phyloP scores from a whole-genome alignment of 2,888 invertebrate species.

The Tetragonula carbonaria region DNA sequence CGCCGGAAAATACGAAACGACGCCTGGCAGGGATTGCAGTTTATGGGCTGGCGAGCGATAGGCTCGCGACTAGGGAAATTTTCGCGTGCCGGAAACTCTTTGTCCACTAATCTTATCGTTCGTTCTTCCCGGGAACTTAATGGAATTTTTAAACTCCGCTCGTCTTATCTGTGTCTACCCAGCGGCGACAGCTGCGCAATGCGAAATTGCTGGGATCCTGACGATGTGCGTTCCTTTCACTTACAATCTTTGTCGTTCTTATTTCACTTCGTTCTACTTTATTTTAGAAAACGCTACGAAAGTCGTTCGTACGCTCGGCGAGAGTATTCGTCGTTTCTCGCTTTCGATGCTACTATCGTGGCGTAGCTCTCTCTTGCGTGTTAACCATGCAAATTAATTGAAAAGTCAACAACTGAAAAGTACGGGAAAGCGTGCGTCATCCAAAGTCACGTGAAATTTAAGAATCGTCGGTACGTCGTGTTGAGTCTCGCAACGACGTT shows the following conservation, averaged over 20 bases:
- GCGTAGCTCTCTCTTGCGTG: too few relatives aligned
- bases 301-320: too few relatives aligned
- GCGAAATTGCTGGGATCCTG: not conserved
- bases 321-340: too few relatives aligned
- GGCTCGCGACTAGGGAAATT: slow-evolving; percentile 30
- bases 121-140: slow-evolving; percentile 28
- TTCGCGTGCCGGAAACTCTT: slow-evolving; percentile 12
- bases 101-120: slow-evolving; percentile 28
- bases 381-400: too few relatives aligned
- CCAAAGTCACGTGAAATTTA: too few relatives aligned
- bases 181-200: slow-evolving; percentile 4
- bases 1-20: slow-evolving; percentile 57
- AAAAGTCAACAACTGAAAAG: too few relatives aligned
- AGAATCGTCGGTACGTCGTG: too few relatives aligned
- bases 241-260: not conserved
- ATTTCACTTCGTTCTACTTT: not conserved
- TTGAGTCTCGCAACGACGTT: too few relatives aligned
- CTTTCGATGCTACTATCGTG: too few relatives aligned
- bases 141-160: slow-evolving; percentile 40
- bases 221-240: not conserved
- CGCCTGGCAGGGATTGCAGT: slow-evolving; percentile 52
- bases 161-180: slow-evolving; percentile 29
- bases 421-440: too few relatives aligned
- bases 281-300: too few relatives aligned
- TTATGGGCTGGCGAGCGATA: slow-evolving; percentile 49